Evolutionary conservation across 2,888 invertebrate genomes (phyloP), one percentile per base, ranked within the genome.

Genomic region (Ischnus inquisitorius): DNA sequence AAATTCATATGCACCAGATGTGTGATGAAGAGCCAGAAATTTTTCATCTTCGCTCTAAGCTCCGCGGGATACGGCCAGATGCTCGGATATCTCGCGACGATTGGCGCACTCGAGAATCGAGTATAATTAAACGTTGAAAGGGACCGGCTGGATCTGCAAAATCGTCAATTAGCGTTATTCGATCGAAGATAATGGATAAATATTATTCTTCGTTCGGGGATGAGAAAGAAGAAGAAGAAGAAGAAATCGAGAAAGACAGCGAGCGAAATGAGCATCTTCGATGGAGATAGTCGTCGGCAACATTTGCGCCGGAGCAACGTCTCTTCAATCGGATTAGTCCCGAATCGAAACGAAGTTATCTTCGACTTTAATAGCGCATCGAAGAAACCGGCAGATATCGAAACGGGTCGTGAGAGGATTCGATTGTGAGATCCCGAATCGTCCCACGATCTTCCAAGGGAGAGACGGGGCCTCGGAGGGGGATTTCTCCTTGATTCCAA

Each of bases 1-100:
- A 71, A 71, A 78, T 78, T 78, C 69, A 64, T 62, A 64, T 41
- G 69, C 51, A 43, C 78, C 69, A 78, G 69, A 69, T 69, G 69
- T 62, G 51, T 69, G 51, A 48, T 14, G 78, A 78, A 41, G 12
- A 39, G 16, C 5, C 19, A 28, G 4, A 10, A 14, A 14, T 62
- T 48, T 14, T 64, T 14, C 1, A 34, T 3, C 2, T 62, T 60
- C 2, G 1, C 39, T 12, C 2, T 14, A 10, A 22, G 12, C 54
- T 41, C 10, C 25, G 39, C 19, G 34, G 48, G 69, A 46, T 34
- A 34, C 34, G 67, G 14, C 25, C 75, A 60, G 60, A 57, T 68
- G 77, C 60, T 77, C 14, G 14, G 54, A 28, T 43, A n/a, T 34
- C 10, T 54, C 12, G 22, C n/a, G 22, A 8, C 34, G 51, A 69